Evolutionary conservation across 1,140 invertebrate genomes (phyloP).

Genomic region (Schlechtendalia chinensis): DNA sequence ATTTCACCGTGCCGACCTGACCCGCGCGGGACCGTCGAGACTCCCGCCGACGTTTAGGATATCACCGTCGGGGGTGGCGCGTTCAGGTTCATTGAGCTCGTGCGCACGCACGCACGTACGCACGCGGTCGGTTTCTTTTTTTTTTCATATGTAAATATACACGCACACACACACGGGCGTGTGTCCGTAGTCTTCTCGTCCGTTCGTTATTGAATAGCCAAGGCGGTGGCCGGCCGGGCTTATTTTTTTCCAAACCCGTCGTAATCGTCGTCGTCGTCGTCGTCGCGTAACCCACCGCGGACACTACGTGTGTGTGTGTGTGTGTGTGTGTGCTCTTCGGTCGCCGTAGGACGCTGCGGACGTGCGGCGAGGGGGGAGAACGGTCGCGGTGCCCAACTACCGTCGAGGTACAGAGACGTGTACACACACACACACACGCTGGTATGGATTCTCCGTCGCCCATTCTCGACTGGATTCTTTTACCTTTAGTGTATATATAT

Average conservation of each 20-base stretch:
- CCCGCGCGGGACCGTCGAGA: no score
- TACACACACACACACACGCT: slow-evolving; percentile 4
- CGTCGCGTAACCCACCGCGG: slow-evolving; percentile 35
- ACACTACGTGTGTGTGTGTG: not conserved
- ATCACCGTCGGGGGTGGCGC: slow-evolving; percentile 2
- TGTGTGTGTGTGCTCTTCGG: not conserved
- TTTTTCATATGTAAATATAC: slow-evolving; percentile 47
- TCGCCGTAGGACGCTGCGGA: not conserved
- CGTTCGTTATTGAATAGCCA: slow-evolving; percentile 47
- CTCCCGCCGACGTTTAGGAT: no score
- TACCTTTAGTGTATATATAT: slow-evolving; percentile 48
- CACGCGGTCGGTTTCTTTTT: slow-evolving; percentile 12
- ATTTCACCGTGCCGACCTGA: no score
- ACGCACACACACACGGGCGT: not conserved
- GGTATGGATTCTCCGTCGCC: slow-evolving; percentile 35
- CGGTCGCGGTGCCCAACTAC: not conserved
- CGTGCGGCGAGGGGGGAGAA: not conserved
- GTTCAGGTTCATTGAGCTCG: slow-evolving; percentile 30
- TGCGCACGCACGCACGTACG: not conserved
- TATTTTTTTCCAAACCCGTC: slow-evolving; percentile 43
- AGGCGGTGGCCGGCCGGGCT: slow-evolving; percentile 22
- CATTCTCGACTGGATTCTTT: slow-evolving; percentile 48
- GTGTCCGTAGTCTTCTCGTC: slow-evolving; percentile 28
- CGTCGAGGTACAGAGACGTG: not conserved
- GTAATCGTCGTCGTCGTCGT: not conserved